Percentiles rank a stretch among this genome's conserved stretches.
These are phyloP conservation scores for Brachyhypopomus gauderio DNA, from an alignment of 2,113 vertebrate genomes.

Conservation along the genomic window DNA sequence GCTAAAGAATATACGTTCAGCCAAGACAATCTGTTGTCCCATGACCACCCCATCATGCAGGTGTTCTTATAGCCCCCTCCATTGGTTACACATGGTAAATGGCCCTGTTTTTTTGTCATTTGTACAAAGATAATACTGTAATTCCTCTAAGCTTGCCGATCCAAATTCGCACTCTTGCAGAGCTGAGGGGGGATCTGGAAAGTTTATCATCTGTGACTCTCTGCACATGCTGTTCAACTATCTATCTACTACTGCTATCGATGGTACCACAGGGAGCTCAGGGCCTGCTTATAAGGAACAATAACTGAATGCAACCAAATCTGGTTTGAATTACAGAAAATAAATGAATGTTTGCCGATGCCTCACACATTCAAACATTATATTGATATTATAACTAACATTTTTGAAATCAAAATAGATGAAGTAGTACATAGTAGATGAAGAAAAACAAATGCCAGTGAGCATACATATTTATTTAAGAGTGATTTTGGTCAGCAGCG, in stretches of 20 bases:
- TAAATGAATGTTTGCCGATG: constrained; percentile 10
- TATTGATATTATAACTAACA: too few relatives aligned
- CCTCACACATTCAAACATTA: constrained; percentile 8
- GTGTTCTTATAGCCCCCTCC: constrained; percentile 63
- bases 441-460: not conserved
- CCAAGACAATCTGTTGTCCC: not conserved
- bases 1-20: not conserved
- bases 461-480: constrained; percentile 14
- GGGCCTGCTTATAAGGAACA: not conserved
- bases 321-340: constrained; percentile 21
- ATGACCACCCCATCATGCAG: constrained; percentile 41
- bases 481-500: not conserved
- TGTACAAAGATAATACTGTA: constrained; percentile 6
- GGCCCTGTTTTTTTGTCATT: not conserved
- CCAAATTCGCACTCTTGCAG: not conserved
- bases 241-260: not conserved
- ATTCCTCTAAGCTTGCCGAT: constrained; percentile 2
- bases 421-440: not conserved
- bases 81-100: constrained; percentile 51
- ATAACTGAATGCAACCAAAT: not conserved
- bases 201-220: constrained; percentile 3
- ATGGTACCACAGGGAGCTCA: not conserved
- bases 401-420: not conserved
- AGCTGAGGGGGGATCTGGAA: constrained; percentile 2
- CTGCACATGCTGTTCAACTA: constrained; percentile 9